Evolutionary conservation across 1,140 invertebrate genomes (phyloP).

Genomic region (Drosophila truncata): DNA sequence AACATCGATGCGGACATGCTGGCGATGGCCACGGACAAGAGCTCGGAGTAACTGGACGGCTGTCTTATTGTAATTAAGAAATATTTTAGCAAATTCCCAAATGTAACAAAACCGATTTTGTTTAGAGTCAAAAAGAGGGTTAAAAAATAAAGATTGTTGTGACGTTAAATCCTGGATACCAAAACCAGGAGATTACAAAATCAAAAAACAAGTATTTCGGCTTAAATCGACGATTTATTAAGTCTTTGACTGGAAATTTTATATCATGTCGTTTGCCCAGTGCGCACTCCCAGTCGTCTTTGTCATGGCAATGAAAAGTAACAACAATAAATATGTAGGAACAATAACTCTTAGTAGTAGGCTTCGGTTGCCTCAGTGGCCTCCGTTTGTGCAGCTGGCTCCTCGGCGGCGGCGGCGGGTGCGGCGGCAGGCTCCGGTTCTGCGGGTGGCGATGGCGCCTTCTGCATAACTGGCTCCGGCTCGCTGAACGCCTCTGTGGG

Average conservation of each 20-base stretch:
- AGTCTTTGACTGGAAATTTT: slow-evolving; percentile 48
- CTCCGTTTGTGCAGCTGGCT: slow-evolving; percentile 52
- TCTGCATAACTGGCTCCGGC: slow-evolving; percentile 36
- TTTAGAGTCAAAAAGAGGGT: slow-evolving; percentile 43
- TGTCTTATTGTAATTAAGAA: slow-evolving; percentile 18
- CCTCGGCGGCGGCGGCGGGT: slow-evolving; percentile 28
- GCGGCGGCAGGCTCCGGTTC: neutral
- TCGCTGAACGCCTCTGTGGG: slow-evolving; percentile 27
- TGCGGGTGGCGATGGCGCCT: slow-evolving; percentile 9
- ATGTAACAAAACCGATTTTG: slow-evolving; percentile 48
- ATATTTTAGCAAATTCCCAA: slow-evolving; percentile 50
- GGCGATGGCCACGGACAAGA: slow-evolving; percentile 37
- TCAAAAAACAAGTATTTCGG: neutral
- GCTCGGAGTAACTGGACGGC: slow-evolving; percentile 12
- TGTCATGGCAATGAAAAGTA: slow-evolving; percentile 34
- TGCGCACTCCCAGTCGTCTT: slow-evolving; percentile 23
- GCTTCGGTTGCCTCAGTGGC: slow-evolving; percentile 56
- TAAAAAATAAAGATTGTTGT: slow-evolving; percentile 35
- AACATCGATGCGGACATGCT: slow-evolving; percentile 89
- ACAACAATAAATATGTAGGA: slow-evolving; percentile 30
- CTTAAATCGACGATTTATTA: neutral
- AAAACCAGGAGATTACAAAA: neutral
- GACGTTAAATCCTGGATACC: slow-evolving; percentile 10
- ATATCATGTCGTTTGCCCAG: neutral
- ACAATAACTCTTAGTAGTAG: slow-evolving; percentile 55